Conservation (phyloP, 2,888 invertebrate species). For the Dione juno region DNA sequence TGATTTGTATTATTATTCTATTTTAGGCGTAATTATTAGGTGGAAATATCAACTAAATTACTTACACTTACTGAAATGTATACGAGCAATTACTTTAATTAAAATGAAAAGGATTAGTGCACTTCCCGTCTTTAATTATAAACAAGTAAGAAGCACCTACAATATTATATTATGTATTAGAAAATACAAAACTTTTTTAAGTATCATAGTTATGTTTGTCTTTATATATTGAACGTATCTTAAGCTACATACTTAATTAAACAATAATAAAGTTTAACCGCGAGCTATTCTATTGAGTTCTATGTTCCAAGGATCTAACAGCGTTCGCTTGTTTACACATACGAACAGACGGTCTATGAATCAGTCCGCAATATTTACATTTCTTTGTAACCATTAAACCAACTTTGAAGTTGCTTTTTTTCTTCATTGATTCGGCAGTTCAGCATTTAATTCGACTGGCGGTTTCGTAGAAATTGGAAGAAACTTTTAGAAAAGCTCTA, state of each 20-base stretch:
- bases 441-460: conserved; percentile 1
- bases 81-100: neutral
- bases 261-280: conserved; percentile 13
- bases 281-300: conserved; percentile 1
- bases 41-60: too few species aligned
- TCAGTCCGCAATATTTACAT: conserved; percentile 57
- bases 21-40: too few species aligned
- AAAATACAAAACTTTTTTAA: too few species aligned
- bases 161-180: too few species aligned
- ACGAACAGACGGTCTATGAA: conserved; percentile 58
- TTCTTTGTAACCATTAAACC: conserved; percentile 50
- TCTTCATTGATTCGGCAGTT: conserved; percentile 29
- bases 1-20: too few species aligned
- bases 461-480: neutral
- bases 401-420: conserved; percentile 45
- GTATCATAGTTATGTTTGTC: neutral
- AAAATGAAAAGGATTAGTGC: neutral
- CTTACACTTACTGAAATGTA: neutral
- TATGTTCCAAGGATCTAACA: conserved; percentile 34
- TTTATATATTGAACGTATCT: neutral
- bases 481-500: neutral
- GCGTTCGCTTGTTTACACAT: conserved; percentile 59
- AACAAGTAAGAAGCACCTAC: too few species aligned
- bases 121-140: too few species aligned
- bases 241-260: neutral